Evolutionary conservation across 1,140 invertebrate genomes (phyloP).

Genomic region (Drosophila pandora): DNA sequence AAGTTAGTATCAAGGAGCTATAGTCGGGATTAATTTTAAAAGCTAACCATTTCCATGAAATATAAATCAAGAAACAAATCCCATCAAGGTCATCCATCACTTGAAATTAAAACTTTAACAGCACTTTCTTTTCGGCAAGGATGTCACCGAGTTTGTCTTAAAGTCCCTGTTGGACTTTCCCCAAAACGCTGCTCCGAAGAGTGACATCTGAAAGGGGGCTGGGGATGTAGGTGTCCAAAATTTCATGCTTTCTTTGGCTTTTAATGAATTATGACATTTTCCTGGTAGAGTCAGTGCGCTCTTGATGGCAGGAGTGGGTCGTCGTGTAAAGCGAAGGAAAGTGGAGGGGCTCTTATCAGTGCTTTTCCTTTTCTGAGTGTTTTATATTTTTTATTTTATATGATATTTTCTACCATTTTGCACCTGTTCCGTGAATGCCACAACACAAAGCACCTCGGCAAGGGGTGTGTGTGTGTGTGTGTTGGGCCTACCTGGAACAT

Average conservation of each 20-base stretch:
- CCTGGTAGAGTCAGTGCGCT: slow-evolving; percentile 29
- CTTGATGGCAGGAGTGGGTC: slow-evolving; percentile 9
- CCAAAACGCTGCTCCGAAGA: slow-evolving; percentile 30
- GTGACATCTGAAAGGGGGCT: slow-evolving; percentile 44
- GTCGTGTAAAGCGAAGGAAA: slow-evolving; percentile 1
- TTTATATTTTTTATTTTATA: slow-evolving; percentile 31
- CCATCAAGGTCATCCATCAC: slow-evolving; percentile 35
- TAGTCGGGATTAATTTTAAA: not conserved
- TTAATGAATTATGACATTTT: slow-evolving; percentile 81
- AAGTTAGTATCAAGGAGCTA: too few species aligned
- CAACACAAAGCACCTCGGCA: slow-evolving; percentile 16
- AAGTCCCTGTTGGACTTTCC: slow-evolving; percentile 20
- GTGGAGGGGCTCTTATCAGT: slow-evolving; percentile 53
- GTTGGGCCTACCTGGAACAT: slow-evolving; percentile 35
- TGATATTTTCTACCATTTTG: slow-evolving; percentile 56
- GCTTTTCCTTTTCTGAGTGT: slow-evolving; percentile 28
- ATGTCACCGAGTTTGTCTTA: slow-evolving; percentile 36
- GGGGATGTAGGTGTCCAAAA: slow-evolving; percentile 27
- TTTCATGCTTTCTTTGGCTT: slow-evolving; percentile 66
- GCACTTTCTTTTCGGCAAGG: slow-evolving; percentile 16
- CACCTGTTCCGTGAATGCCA: slow-evolving; percentile 55
- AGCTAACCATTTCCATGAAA: not conserved
- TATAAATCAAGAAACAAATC: slow-evolving; percentile 5
- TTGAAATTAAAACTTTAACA: slow-evolving; percentile 38
- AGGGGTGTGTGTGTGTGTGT: slow-evolving; percentile 15